phyloP scores from a whole-genome alignment of 2,888 invertebrate genomes.

The Drosophila mimica region DNA sequence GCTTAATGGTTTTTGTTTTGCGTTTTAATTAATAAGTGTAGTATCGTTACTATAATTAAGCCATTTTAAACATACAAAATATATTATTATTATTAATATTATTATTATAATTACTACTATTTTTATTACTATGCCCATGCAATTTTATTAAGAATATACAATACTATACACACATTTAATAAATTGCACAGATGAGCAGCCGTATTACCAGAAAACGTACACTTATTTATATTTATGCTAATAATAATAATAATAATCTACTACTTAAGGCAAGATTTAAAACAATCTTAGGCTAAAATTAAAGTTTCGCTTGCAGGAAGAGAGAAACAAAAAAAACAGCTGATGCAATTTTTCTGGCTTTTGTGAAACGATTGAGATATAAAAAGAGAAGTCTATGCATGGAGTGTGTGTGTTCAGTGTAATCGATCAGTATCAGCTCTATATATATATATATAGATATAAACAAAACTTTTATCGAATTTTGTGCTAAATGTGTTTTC shows the following conservation, averaged over 20 bases:
- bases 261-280: constrained; percentile 83
- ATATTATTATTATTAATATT: constrained; percentile 32
- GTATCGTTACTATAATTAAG: constrained; percentile 42
- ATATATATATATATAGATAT: constrained; percentile 34
- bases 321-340: constrained; percentile 48
- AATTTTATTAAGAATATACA: constrained; percentile 61
- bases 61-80: constrained; percentile 56
- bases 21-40: constrained; percentile 56
- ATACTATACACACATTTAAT: constrained; percentile 59
- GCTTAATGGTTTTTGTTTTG: constrained; percentile 32
- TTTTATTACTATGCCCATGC: constrained; percentile 57
- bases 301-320: constrained; percentile 48
- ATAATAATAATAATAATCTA: constrained; percentile 30
- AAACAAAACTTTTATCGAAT: constrained; percentile 52
- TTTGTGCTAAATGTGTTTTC: constrained; percentile 53
- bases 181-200: constrained; percentile 66
- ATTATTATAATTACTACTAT: constrained; percentile 30
- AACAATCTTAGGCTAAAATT: constrained; percentile 78
- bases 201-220: constrained; percentile 54
- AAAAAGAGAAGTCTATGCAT: constrained; percentile 23
- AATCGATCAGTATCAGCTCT: constrained; percentile 28
- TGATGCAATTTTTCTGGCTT: constrained; percentile 12
- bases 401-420: constrained; percentile 8
- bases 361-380: constrained; percentile 16
- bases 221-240: constrained; percentile 30